Base-by-base conservation (phyloP, 2,113 vertebrate genomes). In the Solea senegalensis region DNA sequence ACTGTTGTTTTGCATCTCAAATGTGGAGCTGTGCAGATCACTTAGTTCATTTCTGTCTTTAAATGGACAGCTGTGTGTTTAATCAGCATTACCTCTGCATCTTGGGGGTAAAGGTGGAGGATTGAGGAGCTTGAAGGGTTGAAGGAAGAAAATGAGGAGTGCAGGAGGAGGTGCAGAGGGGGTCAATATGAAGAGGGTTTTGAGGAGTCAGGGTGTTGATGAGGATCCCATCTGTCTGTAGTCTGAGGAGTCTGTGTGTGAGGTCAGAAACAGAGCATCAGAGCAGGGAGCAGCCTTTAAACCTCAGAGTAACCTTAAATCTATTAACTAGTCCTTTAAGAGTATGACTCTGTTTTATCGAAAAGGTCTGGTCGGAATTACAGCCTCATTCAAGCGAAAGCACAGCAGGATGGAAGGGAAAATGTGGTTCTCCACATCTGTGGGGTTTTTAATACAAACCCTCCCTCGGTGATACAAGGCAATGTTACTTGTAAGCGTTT, bases 221-320 rank as follows among this genome's bases (percentile, higher is more conserved):
- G 91, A 93, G 92, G 89, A 90, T 93, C 90, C 92, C 93, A 94
- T 94, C 92, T 94, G 92, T 66, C 72, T 91, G 56, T 50, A 73
- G 62, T 86, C 83, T 76, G 88, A 76, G 68, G 63, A 88, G 79
- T 55, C 80, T 80, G 81, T 86, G 80, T 84, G 74, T 40, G 48
- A 48, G 85, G 92, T 87, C 91, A 93, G 88, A 70, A 54, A 75
- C 69, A 68, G 85, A 87, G 84, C 76, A 76, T 66, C 67, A 75
- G 76, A 72, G 62, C 7, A 52, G 73, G 70, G 72, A 62, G 52
- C 67, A 69, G 57, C 43, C 79, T 85, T 86, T 90, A 79, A 87
- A 89, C 79, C 71, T 81, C 70, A 43, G n/a, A 21, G 55, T 73
- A 75, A 87, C 82, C 83, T 71, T 67, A 44, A 71, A 81, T 79